Evolutionary conservation across 2,113 vertebrate species (phyloP), one percentile per base, ranked within the genome.

Genomic region (Alces alces): DNA sequence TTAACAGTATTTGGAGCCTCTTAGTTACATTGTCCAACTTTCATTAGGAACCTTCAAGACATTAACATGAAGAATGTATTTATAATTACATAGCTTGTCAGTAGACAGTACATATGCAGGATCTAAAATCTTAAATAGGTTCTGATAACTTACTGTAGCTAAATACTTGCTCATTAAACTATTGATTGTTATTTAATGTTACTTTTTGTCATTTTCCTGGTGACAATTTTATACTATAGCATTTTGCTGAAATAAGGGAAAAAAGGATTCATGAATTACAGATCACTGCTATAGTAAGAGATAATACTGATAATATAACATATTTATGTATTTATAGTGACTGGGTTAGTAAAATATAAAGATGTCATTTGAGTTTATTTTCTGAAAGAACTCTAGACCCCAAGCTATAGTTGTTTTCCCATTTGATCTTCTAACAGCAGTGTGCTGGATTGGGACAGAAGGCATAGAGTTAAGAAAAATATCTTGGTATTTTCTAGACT

Each of bases 51-150:
- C 30, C 91, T 97, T 96, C 6, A 64, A 14, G 9, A 89, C 83
- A 2, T 36, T 97, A 97, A 97, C 96, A 93, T 76, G 96, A 98
- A 96, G n/a, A 84, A 79, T n/a, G 60, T 4, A 5, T 89, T 61
- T 36, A 66, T 86, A 97, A 98, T 98, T 97, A 78, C 93, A 54
- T 70, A 70, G 6, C 79, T 43, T 97, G 91, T 96, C 93, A 95
- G 50, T 64, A 84, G 13, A 76, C 19, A 95, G 3, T 50, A 82
- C 12, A 90, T 96, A 16, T n/a, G 4, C 78, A 96, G 89, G 54
- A 97, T 9, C 8, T 85, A 47, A 95, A 96, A 54, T 76, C 96
- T 98, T 98, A 83, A 98, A 95, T n/a, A 95, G 19, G 21, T 91
- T 57, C 6, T 43, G 82, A 91, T n/a, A 73, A 70, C 54, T 97